Evolutionary conservation across 2,888 invertebrate genomes (phyloP).

Genomic region (Salpingus planirostris): DNA sequence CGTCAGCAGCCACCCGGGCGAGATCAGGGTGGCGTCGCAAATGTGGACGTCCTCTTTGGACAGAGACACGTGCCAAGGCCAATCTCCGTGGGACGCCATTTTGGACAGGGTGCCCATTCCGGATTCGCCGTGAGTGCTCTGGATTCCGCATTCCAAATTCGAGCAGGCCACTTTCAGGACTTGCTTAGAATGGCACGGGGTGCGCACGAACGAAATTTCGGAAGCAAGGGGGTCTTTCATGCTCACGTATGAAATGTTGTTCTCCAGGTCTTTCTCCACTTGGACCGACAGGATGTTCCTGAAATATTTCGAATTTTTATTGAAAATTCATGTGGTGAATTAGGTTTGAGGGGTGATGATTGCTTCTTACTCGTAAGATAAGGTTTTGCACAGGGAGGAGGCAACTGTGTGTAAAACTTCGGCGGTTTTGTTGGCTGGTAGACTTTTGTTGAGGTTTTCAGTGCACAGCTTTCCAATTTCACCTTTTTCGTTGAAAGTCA

Average conservation of each 20-base stretch:
- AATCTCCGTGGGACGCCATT: conserved; percentile 72
- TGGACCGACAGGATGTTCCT: conserved; percentile 66
- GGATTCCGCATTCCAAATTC: conserved; percentile 47
- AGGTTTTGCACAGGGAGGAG: conserved; percentile 65
- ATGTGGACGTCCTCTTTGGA: conserved; percentile 78
- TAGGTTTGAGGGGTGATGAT: no score
- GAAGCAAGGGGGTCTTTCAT: conserved; percentile 73
- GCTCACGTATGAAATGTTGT: conserved; percentile 61
- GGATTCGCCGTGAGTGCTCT: conserved; percentile 29
- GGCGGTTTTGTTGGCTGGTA: conserved; percentile 40
- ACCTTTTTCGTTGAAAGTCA: conserved; percentile 78
- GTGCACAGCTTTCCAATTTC: conserved; percentile 72
- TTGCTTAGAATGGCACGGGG: conserved; percentile 64
- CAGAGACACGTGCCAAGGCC: conserved; percentile 88
- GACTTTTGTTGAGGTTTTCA: conserved; percentile 59
- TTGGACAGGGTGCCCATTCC: conserved; percentile 47
- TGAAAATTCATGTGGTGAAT: neutral
- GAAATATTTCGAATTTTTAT: conserved; percentile 7
- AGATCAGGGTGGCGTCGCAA: conserved; percentile 79
- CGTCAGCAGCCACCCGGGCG: conserved; percentile 75
- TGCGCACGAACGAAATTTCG: conserved; percentile 73
- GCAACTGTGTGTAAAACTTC: conserved; percentile 57
- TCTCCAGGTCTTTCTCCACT: conserved; percentile 51
- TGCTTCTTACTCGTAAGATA: conserved; percentile 59
- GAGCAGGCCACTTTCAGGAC: conserved; percentile 74